These are phyloP conservation scores for Brachyalestes nurse DNA, from an alignment of 2,797 vertebrate species.

Conservation along the genomic window DNA sequence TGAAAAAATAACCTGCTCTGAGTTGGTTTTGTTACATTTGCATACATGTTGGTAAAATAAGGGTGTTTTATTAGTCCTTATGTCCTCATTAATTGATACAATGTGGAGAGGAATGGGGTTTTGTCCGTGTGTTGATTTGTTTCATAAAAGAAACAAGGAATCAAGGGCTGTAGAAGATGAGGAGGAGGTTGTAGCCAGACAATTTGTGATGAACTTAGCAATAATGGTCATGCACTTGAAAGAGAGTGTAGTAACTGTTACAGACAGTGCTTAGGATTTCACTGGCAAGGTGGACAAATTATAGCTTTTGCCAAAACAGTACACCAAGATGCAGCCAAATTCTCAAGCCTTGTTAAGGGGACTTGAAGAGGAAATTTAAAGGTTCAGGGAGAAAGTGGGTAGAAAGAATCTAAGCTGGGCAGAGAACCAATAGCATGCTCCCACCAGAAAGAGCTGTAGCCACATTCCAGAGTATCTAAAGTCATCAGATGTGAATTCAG, in stretches of 20 bases:
- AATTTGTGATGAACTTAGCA: neutral
- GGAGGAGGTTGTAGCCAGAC: neutral
- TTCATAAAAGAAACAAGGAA: neutral
- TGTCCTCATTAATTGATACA: too few relatives aligned
- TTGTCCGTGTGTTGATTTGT: neutral
- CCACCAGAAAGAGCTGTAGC: neutral
- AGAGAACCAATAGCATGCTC: too few relatives aligned
- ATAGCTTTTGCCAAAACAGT: neutral
- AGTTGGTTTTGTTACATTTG: too few relatives aligned
- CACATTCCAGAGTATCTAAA: neutral
- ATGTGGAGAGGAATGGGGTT: too few relatives aligned
- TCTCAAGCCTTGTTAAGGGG: too few relatives aligned
- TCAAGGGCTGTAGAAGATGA: neutral
- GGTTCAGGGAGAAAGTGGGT: neutral
- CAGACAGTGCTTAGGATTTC: too few relatives aligned
- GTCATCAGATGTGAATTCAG: slow-evolving; percentile 39
- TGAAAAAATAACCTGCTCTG: too few relatives aligned
- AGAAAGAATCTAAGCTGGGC: neutral
- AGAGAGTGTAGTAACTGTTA: neutral
- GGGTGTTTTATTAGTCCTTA: too few relatives aligned
- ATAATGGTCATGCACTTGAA: neutral
- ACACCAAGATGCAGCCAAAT: too few relatives aligned
- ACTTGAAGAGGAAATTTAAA: neutral
- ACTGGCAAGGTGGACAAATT: neutral
- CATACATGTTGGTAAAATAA: too few relatives aligned